Conservation (phyloP, 2,113 vertebrate genomes). For the Herpetotheres cachinnans region DNA sequence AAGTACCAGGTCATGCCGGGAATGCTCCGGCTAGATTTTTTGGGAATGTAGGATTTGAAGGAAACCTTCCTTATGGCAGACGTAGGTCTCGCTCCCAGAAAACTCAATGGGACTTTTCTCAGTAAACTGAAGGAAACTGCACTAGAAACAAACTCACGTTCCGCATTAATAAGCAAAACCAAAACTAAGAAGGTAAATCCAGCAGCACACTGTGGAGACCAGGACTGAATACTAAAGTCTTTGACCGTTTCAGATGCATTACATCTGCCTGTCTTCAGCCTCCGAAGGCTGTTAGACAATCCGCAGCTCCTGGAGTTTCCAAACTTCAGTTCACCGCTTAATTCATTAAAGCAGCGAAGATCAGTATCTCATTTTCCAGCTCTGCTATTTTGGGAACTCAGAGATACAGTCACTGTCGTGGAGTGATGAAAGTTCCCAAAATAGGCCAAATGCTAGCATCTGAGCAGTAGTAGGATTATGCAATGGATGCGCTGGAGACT, state of each 20-base stretch:
- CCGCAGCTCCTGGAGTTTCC: background rate
- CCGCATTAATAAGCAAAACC: no score
- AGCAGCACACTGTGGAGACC: background rate
- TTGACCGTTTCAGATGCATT: background rate
- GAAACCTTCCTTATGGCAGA: background rate
- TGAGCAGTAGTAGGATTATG: background rate
- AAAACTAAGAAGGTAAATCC: background rate
- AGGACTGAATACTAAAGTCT: accelerated
- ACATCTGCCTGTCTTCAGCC: background rate
- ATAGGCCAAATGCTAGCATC: background rate
- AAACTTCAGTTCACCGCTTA: background rate
- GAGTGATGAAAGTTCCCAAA: background rate
- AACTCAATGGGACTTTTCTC: background rate
- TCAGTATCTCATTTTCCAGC: background rate
- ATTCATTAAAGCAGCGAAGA: background rate
- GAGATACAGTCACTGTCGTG: background rate
- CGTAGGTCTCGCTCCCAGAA: background rate
- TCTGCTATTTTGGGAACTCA: background rate
- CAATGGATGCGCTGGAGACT: background rate
- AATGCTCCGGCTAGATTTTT: background rate
- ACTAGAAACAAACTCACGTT: background rate
- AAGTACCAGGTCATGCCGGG: background rate
- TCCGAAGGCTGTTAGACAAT: background rate
- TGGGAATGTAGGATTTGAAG: background rate
- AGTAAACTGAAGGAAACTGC: background rate